Evolutionary conservation across 1,140 invertebrate species (phyloP).

Genomic region (Pseudobourletiella spinata): DNA sequence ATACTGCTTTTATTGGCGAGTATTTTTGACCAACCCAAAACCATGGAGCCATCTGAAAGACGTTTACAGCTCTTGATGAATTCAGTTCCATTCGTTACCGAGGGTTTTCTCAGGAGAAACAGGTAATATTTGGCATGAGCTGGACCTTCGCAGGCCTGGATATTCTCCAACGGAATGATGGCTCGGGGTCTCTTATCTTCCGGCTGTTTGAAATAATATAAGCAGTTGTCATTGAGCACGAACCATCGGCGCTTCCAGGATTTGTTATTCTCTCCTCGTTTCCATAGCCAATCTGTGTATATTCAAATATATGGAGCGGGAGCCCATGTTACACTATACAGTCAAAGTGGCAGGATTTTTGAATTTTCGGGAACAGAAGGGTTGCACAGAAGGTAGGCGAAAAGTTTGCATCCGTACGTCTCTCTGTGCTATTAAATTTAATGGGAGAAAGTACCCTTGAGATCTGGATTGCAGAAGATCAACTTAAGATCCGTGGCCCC

Average conservation of each 20-base stretch:
- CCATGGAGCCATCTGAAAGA: conserved; percentile 93
- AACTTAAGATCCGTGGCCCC: conserved; percentile 98
- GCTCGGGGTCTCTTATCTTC: conserved; percentile 97
- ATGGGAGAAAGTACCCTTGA: conserved; percentile 52
- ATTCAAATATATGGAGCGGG: too few relatives aligned
- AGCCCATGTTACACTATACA: too few relatives aligned
- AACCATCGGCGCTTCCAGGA: conserved; percentile 99
- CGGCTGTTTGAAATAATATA: conserved; percentile 99
- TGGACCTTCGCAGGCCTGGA: conserved; percentile 4
- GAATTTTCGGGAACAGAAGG: background rate
- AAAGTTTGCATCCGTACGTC: background rate
- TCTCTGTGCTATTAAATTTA: background rate
- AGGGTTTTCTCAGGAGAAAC: conserved; percentile 39
- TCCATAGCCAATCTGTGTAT: conserved; percentile 95
- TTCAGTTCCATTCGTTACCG: conserved; percentile 62
- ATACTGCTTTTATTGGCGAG: background rate
- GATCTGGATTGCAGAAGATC: conserved; percentile 98
- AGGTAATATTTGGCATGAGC: conserved; percentile 10
- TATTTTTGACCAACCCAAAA: conserved; percentile 50
- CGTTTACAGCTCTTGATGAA: conserved; percentile 97
- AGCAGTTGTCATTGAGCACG: conserved; percentile 96
- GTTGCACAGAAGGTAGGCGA: background rate
- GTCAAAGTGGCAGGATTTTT: background rate
- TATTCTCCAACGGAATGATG: conserved; percentile 86
- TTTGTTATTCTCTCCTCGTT: conserved; percentile 65